Evolutionary conservation across 2,888 invertebrate genomes (phyloP).

Genomic region (Pachliopta kotzebuea): DNA sequence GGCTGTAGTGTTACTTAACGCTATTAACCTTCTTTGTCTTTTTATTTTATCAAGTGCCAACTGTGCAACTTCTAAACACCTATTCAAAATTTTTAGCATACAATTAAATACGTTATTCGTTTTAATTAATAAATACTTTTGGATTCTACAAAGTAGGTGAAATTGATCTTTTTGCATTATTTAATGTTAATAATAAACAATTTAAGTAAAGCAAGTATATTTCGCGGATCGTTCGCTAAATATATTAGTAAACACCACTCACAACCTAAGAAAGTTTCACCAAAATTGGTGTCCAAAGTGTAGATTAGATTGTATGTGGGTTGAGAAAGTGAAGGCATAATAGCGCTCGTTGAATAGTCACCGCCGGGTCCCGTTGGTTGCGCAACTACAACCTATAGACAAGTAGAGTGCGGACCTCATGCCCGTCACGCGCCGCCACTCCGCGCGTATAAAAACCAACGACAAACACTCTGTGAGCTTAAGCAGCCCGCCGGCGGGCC

Average conservation of each 20-base stretch:
- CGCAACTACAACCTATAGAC: conserved; percentile 60
- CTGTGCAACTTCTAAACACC: neutral
- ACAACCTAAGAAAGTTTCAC: conserved; percentile 43
- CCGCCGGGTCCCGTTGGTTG: conserved; percentile 55
- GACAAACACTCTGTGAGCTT: conserved; percentile 46
- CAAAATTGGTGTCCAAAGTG: conserved; percentile 39
- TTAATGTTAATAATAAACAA: no score
- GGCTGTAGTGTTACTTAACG: conserved; percentile 40
- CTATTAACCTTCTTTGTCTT: conserved; percentile 32
- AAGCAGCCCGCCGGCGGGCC: conserved; percentile 35
- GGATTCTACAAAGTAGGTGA: neutral
- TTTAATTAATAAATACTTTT: neutral
- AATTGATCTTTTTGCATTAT: no score
- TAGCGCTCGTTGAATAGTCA: conserved; percentile 59
- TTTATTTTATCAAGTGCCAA: conserved; percentile 28
- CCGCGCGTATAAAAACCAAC: conserved; percentile 47
- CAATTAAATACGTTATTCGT: neutral
- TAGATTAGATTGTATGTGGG: conserved; percentile 55
- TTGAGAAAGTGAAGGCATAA: conserved; percentile 69
- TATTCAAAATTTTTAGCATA: neutral
- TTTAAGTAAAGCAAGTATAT: no score
- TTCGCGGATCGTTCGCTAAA: neutral
- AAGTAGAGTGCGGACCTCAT: conserved; percentile 51
- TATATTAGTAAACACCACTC: conserved; percentile 10
- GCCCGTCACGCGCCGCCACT: conserved; percentile 57